Conservation (phyloP, 92 coral and sea anemone genomes). For the Epizoanthus fatuus region DNA sequence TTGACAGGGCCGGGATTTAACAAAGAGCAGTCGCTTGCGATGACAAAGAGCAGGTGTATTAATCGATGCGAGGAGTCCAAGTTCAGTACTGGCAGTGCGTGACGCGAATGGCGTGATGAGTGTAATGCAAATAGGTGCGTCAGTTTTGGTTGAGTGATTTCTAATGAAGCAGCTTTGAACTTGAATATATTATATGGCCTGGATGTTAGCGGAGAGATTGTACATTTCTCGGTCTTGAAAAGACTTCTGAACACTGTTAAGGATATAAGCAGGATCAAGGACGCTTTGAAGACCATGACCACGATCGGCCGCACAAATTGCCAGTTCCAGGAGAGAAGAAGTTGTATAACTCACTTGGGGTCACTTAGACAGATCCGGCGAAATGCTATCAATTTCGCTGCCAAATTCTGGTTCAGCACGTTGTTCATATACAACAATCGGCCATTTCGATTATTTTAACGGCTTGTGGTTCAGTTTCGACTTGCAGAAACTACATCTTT, state of each 20-base stretch:
- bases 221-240: neutral
- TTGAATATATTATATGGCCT: constrained; percentile 2
- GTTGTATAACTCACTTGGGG: constrained; percentile 1
- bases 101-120: neutral
- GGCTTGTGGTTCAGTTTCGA: too few species aligned
- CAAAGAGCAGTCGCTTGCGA: constrained; percentile 12
- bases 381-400: constrained; percentile 15
- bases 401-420: too few species aligned
- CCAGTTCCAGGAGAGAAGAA: neutral
- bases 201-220: neutral
- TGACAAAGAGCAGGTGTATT: neutral
- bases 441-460: too few species aligned
- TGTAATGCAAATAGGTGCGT: constrained; percentile 15
- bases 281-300: constrained; percentile 22
- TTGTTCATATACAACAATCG: too few species aligned
- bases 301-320: constrained; percentile 22
- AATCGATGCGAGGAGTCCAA: constrained; percentile 24
- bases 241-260: constrained; percentile 9
- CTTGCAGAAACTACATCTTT: too few species aligned
- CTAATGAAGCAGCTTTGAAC: constrained; percentile 21
- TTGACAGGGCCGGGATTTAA: constrained; percentile 42
- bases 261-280: constrained; percentile 12
- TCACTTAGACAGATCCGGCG: constrained; percentile 27
- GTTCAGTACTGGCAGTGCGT: neutral
- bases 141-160: constrained; percentile 13